A percentile compares a stretch with the other conserved stretches of the same genome.
Conservation (phyloP, 2,888 invertebrate species). For the Sarcophaga carnaria region DNA sequence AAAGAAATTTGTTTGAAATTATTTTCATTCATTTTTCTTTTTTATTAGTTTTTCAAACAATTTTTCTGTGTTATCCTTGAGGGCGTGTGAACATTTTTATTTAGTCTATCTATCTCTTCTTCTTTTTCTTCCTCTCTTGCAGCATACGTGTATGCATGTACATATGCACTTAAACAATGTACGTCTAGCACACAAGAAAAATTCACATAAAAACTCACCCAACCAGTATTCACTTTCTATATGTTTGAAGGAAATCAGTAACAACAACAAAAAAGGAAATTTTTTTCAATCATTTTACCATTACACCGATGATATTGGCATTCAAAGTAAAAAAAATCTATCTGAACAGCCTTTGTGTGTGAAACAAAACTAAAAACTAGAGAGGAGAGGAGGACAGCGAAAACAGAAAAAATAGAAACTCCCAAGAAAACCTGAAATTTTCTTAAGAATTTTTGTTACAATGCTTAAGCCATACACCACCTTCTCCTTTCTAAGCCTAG, state of each 20-base stretch:
- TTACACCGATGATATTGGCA: conserved; percentile 54
- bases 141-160: too few species aligned
- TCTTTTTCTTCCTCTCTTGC: not conserved
- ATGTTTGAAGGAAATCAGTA: not conserved
- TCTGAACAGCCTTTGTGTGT: not conserved
- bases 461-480: conserved; percentile 19
- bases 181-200: not conserved
- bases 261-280: conserved; percentile 44
- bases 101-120: conserved; percentile 17
- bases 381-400: not conserved
- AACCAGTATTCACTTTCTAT: conserved; percentile 70
- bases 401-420: not conserved
- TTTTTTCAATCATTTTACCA: conserved; percentile 63
- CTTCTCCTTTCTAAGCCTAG: conserved; percentile 43
- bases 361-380: not conserved
- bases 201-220: conserved; percentile 58
- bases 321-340: conserved; percentile 38
- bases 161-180: not conserved
- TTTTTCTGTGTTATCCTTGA: conserved; percentile 59
- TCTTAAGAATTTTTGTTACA: conserved; percentile 60
- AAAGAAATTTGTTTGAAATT: too few species aligned
- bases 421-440: conserved; percentile 68
- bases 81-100: conserved; percentile 68
- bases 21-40: not conserved
- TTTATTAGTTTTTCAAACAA: conserved; percentile 12